Evolutionary conservation across 2,797 vertebrate genomes (phyloP).

Genomic region (Poecilia gillii): DNA sequence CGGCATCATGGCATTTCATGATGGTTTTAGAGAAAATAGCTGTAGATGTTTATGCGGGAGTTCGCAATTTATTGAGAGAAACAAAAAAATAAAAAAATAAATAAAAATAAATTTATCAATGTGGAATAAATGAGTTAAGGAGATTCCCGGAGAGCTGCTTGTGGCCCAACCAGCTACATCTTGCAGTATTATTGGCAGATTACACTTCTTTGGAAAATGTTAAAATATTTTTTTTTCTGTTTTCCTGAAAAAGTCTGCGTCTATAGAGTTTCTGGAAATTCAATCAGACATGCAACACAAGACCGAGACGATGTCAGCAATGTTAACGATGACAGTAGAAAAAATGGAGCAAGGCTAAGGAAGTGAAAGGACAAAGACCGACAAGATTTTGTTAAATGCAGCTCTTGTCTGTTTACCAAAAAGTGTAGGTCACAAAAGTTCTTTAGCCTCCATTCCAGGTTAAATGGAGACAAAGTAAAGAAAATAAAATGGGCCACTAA

Average conservation of each 20-base stretch:
- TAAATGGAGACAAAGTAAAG: no score
- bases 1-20: not conserved
- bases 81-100: no score
- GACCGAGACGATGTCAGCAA: not conserved
- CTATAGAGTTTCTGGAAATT: not conserved
- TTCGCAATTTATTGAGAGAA: conserved; percentile 17
- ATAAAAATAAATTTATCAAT: conserved; percentile 12
- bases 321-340: not conserved
- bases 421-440: not conserved
- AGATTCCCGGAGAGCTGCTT: conserved; percentile 5
- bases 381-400: not conserved
- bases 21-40: not conserved
- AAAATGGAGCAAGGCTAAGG: not conserved
- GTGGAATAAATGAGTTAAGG: conserved; percentile 3
- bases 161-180: conserved; percentile 10
- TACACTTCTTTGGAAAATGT: not conserved
- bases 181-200: conserved; percentile 7
- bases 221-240: not conserved
- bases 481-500: no score
- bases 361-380: not conserved
- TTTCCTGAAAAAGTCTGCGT: not conserved
- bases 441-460: no score
- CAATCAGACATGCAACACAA: no score
- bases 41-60: not conserved
- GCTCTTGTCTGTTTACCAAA: not conserved